Percentiles rank a stretch among this genome's conserved stretches.
These are phyloP conservation scores for Pteropus rufus DNA, from an alignment of 2,797 vertebrate species.

Conservation along the genomic window DNA sequence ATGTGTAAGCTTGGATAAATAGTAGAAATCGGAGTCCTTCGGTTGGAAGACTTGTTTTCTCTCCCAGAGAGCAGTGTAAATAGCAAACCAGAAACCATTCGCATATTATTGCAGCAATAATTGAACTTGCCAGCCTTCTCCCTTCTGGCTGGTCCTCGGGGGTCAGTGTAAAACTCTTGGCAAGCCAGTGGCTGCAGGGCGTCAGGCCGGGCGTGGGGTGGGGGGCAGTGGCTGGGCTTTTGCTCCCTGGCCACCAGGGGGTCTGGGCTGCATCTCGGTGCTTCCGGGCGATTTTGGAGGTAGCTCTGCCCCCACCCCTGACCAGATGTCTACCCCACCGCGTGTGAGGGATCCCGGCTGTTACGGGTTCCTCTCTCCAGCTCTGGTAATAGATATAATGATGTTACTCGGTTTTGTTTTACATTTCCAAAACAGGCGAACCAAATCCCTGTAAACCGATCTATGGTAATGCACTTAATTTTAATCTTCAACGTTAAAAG, in stretches of 20 bases:
- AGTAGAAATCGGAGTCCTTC: slow-evolving; percentile 77
- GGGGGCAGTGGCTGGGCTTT: background rate
- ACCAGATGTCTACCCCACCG: background rate
- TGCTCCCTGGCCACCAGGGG: background rate
- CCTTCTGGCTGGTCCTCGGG: slow-evolving; percentile 18
- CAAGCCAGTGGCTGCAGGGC: background rate
- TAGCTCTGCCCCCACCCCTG: background rate
- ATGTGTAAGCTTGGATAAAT: slow-evolving; percentile 82
- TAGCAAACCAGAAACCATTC: slow-evolving; percentile 73
- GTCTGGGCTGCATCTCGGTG: background rate
- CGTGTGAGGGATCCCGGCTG: slow-evolving; percentile 26
- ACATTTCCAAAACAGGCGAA: slow-evolving; percentile 88
- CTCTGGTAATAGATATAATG: slow-evolving; percentile 85
- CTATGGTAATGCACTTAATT: slow-evolving; percentile 81
- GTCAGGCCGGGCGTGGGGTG: background rate
- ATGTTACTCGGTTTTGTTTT: slow-evolving; percentile 87
- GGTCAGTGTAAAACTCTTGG: slow-evolving; percentile 29
- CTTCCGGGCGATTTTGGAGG: background rate
- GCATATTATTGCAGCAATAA: slow-evolving; percentile 63
- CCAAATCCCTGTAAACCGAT: slow-evolving; percentile 87
- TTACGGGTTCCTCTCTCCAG: slow-evolving; percentile 86
- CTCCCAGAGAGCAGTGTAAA: slow-evolving; percentile 74
- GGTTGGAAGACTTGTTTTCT: slow-evolving; percentile 73
- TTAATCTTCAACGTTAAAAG: slow-evolving; percentile 78
- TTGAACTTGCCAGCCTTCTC: slow-evolving; percentile 11